phyloP scores from a whole-genome alignment of 2,113 vertebrate species.

The Python bivittatus region DNA sequence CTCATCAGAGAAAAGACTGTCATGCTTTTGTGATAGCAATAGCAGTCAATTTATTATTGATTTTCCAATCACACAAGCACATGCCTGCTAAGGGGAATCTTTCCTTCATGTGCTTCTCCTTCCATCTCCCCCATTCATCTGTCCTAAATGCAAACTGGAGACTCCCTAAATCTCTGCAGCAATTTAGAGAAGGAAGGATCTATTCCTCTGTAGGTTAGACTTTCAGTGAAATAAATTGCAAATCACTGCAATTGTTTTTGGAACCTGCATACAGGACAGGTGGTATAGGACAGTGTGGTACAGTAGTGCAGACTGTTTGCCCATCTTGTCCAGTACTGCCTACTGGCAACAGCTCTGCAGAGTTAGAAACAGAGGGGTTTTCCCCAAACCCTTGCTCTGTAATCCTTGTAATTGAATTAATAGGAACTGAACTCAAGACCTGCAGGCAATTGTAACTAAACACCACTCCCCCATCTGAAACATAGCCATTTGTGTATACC shows the following conservation, averaged over 20 bases:
- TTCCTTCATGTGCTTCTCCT: not conserved
- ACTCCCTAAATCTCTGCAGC: not conserved
- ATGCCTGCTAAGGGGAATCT: not conserved
- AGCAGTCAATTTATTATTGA: not conserved
- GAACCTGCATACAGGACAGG: not conserved
- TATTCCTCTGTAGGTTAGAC: not conserved
- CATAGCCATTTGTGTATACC: not conserved
- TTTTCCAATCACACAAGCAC: not conserved
- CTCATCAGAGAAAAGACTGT: not conserved
- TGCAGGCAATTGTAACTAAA: not conserved
- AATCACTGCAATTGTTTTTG: not conserved
- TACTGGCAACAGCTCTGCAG: not conserved
- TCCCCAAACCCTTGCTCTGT: not conserved
- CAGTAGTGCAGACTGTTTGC: no score
- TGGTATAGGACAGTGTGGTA: not conserved
- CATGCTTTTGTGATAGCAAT: conserved; percentile 20
- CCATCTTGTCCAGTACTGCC: not conserved
- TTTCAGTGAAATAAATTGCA: not conserved
- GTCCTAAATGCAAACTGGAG: not conserved
- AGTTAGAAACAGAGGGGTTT: not conserved
- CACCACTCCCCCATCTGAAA: not conserved
- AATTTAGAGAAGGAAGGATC: not conserved
- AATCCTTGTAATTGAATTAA: not conserved
- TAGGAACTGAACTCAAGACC: not conserved
- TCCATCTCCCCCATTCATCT: not conserved